Conservation (phyloP, 1,140 invertebrate species). For the Hyles euphorbiae region DNA sequence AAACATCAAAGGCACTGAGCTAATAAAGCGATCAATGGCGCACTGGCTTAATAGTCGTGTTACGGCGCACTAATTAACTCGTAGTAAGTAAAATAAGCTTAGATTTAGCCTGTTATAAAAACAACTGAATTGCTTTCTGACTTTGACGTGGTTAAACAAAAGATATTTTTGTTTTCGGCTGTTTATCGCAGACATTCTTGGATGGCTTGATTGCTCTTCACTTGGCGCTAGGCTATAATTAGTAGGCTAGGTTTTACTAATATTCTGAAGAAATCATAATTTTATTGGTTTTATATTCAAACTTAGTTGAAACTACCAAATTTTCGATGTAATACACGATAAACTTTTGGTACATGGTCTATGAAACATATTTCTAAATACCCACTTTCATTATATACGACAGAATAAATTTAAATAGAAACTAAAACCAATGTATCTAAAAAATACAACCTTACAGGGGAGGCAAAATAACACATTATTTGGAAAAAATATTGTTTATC, state of each 20-base stretch:
- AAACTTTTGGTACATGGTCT: no score
- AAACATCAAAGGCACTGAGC: slow-evolving; percentile 59
- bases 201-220: background rate
- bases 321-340: background rate
- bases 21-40: slow-evolving; percentile 64
- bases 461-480: no score
- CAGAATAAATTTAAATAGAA: background rate
- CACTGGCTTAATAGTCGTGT: slow-evolving; percentile 32
- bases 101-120: slow-evolving; percentile 14
- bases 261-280: no score
- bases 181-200: slow-evolving; percentile 1
- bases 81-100: slow-evolving; percentile 24
- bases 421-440: background rate
- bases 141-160: slow-evolving; percentile 11
- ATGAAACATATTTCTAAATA: background rate
- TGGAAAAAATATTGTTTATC: no score
- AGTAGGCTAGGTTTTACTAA: no score
- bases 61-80: slow-evolving; percentile 45
- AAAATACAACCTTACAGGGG: background rate
- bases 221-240: no score
- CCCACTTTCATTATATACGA: background rate
- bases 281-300: no score
- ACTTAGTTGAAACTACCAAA: no score
- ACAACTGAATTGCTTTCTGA: slow-evolving; percentile 6
- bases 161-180: slow-evolving; percentile 4